Conservation (phyloP, 1,140 invertebrate species). For the Drosophila fuyamai region DNA sequence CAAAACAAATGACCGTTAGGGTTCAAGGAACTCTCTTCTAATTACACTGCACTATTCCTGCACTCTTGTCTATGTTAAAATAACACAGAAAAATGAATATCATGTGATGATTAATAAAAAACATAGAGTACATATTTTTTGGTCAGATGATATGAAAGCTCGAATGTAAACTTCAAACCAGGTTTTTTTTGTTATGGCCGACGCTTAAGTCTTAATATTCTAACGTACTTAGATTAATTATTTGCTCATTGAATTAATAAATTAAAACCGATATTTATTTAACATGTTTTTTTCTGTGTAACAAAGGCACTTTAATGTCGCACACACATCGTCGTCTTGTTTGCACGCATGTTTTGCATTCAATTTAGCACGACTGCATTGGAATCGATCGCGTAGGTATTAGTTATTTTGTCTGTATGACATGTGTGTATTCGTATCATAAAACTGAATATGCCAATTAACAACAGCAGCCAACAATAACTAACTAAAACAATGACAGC, state of each 20-base stretch:
- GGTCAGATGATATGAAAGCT: too few relatives aligned
- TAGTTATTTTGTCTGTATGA: constrained; percentile 11
- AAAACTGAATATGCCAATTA: constrained; percentile 63
- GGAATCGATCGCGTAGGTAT: constrained; percentile 53
- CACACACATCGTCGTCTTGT: constrained; percentile 7
- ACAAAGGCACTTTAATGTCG: constrained; percentile 26
- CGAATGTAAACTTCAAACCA: too few relatives aligned
- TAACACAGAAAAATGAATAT: neutral
- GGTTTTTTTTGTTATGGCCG: too few relatives aligned
- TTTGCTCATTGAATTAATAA: too few relatives aligned
- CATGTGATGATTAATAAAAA: too few relatives aligned
- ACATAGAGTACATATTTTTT: too few relatives aligned
- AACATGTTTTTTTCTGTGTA: neutral
- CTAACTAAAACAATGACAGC: constrained; percentile 32
- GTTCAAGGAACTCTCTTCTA: constrained; percentile 80
- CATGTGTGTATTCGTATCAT: constrained; percentile 36
- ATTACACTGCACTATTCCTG: constrained; percentile 42
- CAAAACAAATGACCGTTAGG: constrained; percentile 75
- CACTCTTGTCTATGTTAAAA: constrained; percentile 59
- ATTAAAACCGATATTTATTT: too few relatives aligned
- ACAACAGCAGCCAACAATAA: constrained; percentile 54
- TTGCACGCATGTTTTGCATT: constrained; percentile 33
- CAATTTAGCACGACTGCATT: constrained; percentile 78
- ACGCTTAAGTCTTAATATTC: too few relatives aligned
- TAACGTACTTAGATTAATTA: too few relatives aligned